phyloP scores from a whole-genome alignment of 2,113 vertebrate genomes.

The Arizona elegans region DNA sequence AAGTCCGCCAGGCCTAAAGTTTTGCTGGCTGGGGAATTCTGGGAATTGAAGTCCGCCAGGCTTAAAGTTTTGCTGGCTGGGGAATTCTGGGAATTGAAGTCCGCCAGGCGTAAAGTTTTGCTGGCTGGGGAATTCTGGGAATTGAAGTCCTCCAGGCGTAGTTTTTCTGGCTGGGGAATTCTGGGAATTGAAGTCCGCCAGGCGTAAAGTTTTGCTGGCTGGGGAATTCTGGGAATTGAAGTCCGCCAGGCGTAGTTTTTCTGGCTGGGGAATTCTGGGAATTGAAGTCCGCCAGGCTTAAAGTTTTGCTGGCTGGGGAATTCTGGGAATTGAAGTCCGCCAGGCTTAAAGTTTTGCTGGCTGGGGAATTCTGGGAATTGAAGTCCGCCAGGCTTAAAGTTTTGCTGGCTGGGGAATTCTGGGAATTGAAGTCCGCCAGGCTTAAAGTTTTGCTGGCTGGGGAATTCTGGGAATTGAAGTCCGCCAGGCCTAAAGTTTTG shows the following conservation, averaged over 20 bases:
- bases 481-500: not conserved
- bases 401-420: too few relatives aligned
- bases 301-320: too few relatives aligned
- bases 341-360: too few relatives aligned
- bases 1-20: not conserved
- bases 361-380: too few relatives aligned
- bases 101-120: not conserved
- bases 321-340: too few relatives aligned
- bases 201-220: too few relatives aligned
- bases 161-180: not conserved
- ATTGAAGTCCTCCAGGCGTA: not conserved
- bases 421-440: not conserved
- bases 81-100: not conserved
- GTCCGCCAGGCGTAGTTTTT: too few relatives aligned
- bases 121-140: not conserved
- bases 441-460: too few relatives aligned
- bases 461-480: not conserved
- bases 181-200: not conserved
- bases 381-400: too few relatives aligned
- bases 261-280: not conserved
- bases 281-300: not conserved
- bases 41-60: not conserved
- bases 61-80: too few relatives aligned
- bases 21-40: not conserved
- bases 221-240: too few relatives aligned